Evolutionary conservation across 2,888 invertebrate species (phyloP).

Genomic region (Sturmia bella): DNA sequence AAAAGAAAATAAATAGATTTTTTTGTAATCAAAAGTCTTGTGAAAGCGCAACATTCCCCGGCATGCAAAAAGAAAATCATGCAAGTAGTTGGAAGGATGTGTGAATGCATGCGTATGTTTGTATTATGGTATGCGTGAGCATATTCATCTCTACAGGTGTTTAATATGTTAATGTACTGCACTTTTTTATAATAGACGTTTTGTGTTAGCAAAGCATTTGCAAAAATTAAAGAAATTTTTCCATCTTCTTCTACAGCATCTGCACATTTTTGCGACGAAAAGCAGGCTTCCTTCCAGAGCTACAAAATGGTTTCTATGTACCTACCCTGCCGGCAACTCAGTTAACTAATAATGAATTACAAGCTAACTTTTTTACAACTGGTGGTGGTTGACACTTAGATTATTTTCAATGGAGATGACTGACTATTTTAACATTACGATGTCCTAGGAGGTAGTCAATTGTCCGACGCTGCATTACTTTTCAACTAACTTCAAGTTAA

Average conservation of each 20-base stretch:
- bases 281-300: too few species aligned
- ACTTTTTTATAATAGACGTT: conserved; percentile 48
- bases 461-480: too few species aligned
- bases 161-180: conserved; percentile 55
- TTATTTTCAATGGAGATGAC: too few species aligned
- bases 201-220: conserved; percentile 31
- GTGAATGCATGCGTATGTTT: not conserved
- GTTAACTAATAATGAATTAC: too few species aligned
- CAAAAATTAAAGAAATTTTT: conserved; percentile 36
- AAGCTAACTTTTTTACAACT: too few species aligned
- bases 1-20: conserved; percentile 29
- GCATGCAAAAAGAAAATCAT: not conserved
- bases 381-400: too few species aligned
- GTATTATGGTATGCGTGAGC: not conserved
- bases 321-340: too few species aligned
- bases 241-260: not conserved
- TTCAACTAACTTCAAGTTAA: too few species aligned
- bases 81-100: not conserved
- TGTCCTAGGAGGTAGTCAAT: too few species aligned
- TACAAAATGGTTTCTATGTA: too few species aligned
- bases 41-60: not conserved
- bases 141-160: conserved; percentile 11
- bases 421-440: too few species aligned
- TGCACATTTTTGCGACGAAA: not conserved
- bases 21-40: conserved; percentile 44